A percentile compares a stretch with the other conserved stretches of the same genome.
phyloP scores from a whole-genome alignment of 2,113 vertebrate species.

The Solea senegalensis region DNA sequence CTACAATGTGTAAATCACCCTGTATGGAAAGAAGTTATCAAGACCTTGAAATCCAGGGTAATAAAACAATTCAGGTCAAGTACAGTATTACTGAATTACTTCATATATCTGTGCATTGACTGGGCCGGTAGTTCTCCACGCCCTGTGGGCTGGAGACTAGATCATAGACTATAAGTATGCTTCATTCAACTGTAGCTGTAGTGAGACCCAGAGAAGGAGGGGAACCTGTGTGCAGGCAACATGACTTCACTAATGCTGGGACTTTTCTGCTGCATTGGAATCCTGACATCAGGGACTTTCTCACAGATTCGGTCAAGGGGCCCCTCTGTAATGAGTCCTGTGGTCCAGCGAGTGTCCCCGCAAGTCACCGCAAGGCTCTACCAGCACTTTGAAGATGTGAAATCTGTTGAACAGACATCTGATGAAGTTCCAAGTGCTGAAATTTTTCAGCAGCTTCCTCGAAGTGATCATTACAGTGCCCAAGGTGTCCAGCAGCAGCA shows the following conservation, averaged over 20 bases:
- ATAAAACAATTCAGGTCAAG: too few species aligned
- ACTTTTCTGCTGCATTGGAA: slow-evolving; percentile 43
- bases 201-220: not conserved
- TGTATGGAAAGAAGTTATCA: too few species aligned
- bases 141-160: slow-evolving; percentile 18
- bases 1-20: too few species aligned
- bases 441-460: slow-evolving; percentile 2
- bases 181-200: not conserved
- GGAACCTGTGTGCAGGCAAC: slow-evolving; percentile 1
- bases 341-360: slow-evolving; percentile 12
- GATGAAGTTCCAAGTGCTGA: slow-evolving; percentile 9
- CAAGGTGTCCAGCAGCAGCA: slow-evolving; percentile 5
- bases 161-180: slow-evolving; percentile 44
- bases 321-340: slow-evolving; percentile 21
- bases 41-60: too few species aligned
- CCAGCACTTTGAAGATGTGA: not conserved
- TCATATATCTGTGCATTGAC: slow-evolving; percentile 15
- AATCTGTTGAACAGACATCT: not conserved
- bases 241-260: slow-evolving; percentile 54
- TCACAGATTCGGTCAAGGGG: slow-evolving; percentile 56
- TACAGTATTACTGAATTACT: too few species aligned
- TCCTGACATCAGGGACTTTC: slow-evolving; percentile 53
- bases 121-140: slow-evolving; percentile 46
- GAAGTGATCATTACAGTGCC: not conserved
- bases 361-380: slow-evolving; percentile 13